These are phyloP conservation scores for Cyprinella venusta DNA, from an alignment of 2,797 vertebrate species.

Conservation along the genomic window DNA sequence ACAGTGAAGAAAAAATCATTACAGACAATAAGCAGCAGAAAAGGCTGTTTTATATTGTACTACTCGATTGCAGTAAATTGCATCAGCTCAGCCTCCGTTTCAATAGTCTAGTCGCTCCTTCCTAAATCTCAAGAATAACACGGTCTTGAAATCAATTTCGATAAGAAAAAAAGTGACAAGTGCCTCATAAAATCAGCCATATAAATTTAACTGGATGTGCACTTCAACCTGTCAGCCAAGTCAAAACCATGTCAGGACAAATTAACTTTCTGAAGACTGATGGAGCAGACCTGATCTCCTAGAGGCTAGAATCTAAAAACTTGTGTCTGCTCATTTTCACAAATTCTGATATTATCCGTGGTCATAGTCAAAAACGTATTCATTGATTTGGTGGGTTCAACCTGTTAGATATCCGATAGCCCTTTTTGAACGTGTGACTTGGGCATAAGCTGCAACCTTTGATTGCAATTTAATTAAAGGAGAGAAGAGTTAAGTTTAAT, in stretches of 20 bases:
- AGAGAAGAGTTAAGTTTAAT: neutral
- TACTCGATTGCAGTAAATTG: constrained; percentile 49
- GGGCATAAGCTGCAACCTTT: neutral
- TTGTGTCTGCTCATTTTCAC: neutral
- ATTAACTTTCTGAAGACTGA: constrained; percentile 11
- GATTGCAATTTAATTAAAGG: constrained; percentile 20
- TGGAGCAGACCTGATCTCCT: constrained; percentile 18
- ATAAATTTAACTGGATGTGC: constrained; percentile 29
- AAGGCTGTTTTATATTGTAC: constrained; percentile 29
- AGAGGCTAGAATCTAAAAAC: neutral
- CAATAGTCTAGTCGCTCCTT: constrained; percentile 36
- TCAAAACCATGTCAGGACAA: constrained; percentile 26
- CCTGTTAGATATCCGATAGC: neutral
- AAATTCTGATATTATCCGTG: neutral
- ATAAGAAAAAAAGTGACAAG: constrained; percentile 30
- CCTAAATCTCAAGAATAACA: constrained; percentile 34
- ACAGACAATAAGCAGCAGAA: constrained; percentile 44
- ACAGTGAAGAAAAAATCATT: constrained; percentile 41
- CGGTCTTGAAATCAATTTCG: constrained; percentile 29
- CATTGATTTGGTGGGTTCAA: neutral
- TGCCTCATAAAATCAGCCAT: constrained; percentile 29
- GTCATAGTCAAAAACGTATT: neutral
- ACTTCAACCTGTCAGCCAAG: constrained; percentile 31
- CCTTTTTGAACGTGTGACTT: too few species aligned
- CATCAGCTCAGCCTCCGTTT: constrained; percentile 48